Percentiles rank a stretch among this genome's conserved stretches.
These are phyloP conservation scores for Epinotia ramella DNA, from an alignment of 2,888 invertebrate genomes.

Conservation along the genomic window DNA sequence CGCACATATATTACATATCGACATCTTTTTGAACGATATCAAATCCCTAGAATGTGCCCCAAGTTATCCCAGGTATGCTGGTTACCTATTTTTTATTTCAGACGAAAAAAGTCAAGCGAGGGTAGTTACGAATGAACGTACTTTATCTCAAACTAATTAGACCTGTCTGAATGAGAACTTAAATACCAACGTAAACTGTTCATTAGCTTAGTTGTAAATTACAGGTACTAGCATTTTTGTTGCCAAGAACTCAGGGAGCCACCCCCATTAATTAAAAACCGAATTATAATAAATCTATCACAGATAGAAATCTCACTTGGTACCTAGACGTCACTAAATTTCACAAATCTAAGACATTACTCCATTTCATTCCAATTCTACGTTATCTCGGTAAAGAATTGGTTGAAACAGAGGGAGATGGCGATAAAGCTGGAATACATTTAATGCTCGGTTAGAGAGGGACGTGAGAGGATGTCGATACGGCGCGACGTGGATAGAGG, in stretches of 20 bases:
- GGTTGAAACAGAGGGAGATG: slow-evolving; percentile 61
- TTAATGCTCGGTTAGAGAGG: slow-evolving; percentile 20
- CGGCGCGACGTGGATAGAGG: slow-evolving; percentile 54
- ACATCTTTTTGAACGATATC: too few species aligned
- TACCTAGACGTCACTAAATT: slow-evolving; percentile 47
- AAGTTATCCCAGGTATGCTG: too few species aligned
- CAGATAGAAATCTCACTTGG: slow-evolving; percentile 32
- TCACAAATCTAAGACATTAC: slow-evolving; percentile 51
- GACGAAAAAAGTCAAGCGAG: slow-evolving; percentile 4
- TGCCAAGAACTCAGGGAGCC: not conserved
- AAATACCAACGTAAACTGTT: slow-evolving; percentile 15
- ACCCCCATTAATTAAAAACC: slow-evolving; percentile 34
- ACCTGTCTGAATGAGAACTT: slow-evolving; percentile 18
- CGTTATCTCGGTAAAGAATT: slow-evolving; percentile 73
- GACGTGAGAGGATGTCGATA: slow-evolving; percentile 41
- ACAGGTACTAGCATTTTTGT: slow-evolving; percentile 12
- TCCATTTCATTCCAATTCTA: slow-evolving; percentile 55
- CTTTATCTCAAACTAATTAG: slow-evolving; percentile 18
- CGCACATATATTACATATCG: too few species aligned
- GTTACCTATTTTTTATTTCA: not conserved
- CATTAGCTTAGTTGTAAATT: slow-evolving; percentile 10
- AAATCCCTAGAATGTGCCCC: too few species aligned
- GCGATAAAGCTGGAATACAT: slow-evolving; percentile 54
- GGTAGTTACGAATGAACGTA: too few species aligned
- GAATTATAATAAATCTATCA: slow-evolving; percentile 39